Base-by-base conservation (phyloP, 2,797 vertebrate species). In the Brachymystax lenok region DNA sequence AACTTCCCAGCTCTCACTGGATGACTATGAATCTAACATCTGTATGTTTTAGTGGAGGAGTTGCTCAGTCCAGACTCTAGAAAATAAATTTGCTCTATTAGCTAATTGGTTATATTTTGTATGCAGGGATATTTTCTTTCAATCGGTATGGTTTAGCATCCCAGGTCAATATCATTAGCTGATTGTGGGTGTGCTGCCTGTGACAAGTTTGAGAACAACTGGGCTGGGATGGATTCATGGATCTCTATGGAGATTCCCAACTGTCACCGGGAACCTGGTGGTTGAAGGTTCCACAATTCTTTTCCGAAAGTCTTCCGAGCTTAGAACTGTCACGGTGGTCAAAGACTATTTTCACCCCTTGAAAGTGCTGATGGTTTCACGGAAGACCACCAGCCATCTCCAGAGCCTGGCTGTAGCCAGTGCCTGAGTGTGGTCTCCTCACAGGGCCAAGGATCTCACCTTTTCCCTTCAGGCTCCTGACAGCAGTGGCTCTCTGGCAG, bases 371-470 rank as follows among this genome's bases (percentile, higher is more conserved):
- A 79, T 35, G 1, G 80, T 78, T 81, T 85, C 82, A 78, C 21
- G 63, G 80, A 28, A 71, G 85, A 90, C 87, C 89, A 90, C 87
- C 19, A 54, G 74, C 83, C 85, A 74, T 86, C 85, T 78, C 67
- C 80, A 52, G 78, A 78, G 64, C 35, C 33, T 40, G 4, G 61
- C 69, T 63, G 51, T 76, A 63, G 75, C 81, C 73, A 70, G 77
- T 78, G 51, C 66, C 76, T 54, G 73, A 90, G 89, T 89, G 91
- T 88, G 91, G 89, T 92, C 86, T 82, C 73, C 40, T 74, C 24
- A 27, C 0, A 3, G 80, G 80, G 90, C 91, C 92, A 91, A 84
- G 80, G 91, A 92, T 93, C 91, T 91, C 92, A 92, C 92, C 89
- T 86, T 80, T 79, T 74, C 83, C 77, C 75, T 83, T 87, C 82